phyloP scores from a whole-genome alignment of 2,113 vertebrate species.

The Nymphicus hollandicus region DNA sequence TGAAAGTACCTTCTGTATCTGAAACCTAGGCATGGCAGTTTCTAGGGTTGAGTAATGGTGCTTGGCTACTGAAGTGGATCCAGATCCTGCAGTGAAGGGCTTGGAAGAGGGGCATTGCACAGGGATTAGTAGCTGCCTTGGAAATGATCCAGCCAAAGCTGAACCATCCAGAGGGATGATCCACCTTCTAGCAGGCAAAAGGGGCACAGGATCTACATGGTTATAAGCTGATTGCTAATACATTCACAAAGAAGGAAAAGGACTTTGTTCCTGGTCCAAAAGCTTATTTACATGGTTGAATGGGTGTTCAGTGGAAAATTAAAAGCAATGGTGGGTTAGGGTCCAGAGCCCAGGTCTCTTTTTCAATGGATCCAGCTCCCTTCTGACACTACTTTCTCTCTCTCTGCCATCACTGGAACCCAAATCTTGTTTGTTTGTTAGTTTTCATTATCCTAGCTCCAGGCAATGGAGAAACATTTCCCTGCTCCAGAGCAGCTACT shows the following conservation, averaged over 20 bases:
- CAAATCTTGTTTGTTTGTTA: not conserved
- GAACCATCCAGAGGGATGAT: not conserved
- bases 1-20: not conserved
- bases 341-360: not conserved
- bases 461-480: accelerated
- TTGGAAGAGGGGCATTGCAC: not conserved
- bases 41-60: not conserved
- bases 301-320: not conserved
- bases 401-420: not conserved
- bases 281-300: not conserved
- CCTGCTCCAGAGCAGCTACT: not conserved
- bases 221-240: not conserved
- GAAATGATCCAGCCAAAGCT: not conserved
- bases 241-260: not conserved
- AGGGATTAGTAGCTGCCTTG: not conserved
- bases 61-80: not conserved
- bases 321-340: not conserved
- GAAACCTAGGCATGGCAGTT: not conserved
- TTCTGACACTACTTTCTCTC: not conserved
- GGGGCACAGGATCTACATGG: not conserved
- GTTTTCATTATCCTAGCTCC: not conserved
- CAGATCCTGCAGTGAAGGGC: not conserved
- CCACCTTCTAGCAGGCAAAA: not conserved
- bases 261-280: not conserved
- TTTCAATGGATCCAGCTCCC: not conserved